Conservation (phyloP, 2,113 vertebrate genomes). For the Penelope pileata region DNA sequence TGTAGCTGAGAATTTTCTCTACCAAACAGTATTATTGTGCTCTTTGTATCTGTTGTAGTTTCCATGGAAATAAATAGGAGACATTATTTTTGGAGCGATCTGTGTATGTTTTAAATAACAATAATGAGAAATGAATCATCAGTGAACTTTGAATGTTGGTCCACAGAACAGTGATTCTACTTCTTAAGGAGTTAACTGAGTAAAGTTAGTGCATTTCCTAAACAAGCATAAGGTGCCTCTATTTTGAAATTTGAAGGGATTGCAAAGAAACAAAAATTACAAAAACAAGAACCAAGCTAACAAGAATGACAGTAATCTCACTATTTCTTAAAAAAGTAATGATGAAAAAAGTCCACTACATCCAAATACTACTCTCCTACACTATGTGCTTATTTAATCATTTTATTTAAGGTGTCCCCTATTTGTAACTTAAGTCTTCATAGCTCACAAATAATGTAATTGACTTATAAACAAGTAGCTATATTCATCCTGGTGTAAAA, state of each 20-base stretch:
- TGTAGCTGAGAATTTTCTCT: too few species aligned
- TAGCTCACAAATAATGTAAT: neutral
- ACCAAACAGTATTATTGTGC: too few species aligned
- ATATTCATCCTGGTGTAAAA: neutral
- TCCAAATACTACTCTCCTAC: neutral
- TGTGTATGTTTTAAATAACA: neutral
- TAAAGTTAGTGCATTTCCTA: neutral
- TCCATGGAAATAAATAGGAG: too few species aligned
- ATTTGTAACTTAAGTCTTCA: neutral
- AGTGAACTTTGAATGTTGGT: neutral
- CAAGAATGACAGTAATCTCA: neutral
- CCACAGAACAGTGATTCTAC: neutral
- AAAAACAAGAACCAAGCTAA: neutral
- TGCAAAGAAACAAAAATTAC: neutral
- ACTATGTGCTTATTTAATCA: neutral
- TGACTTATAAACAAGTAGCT: neutral
- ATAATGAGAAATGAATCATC: neutral
- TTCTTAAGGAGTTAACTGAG: neutral
- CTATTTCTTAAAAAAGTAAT: neutral
- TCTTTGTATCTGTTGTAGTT: too few species aligned
- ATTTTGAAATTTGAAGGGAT: neutral
- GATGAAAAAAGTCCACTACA: neutral
- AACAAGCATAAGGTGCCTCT: neutral
- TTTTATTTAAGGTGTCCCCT: neutral
- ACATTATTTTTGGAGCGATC: too few species aligned